phyloP scores from a whole-genome alignment of 2,888 invertebrate genomes.

The Metallyticus violacea region DNA sequence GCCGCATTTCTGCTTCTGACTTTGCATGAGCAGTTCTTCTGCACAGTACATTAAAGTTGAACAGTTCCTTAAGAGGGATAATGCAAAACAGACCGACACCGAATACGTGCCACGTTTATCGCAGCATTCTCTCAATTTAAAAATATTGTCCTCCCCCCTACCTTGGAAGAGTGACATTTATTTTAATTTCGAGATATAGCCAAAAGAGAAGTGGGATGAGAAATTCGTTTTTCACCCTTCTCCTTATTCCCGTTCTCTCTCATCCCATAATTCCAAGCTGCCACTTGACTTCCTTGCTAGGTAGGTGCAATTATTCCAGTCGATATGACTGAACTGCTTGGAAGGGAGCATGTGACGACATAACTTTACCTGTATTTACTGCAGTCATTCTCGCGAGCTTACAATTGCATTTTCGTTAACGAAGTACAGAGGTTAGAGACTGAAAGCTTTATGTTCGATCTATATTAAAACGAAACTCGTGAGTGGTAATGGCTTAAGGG shows the following conservation, averaged over 20 bases:
- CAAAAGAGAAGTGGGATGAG: no score
- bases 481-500: neutral
- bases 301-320: neutral
- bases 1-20: neutral
- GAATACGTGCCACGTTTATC: neutral
- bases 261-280: conserved; percentile 1
- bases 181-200: neutral
- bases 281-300: neutral
- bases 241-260: no score
- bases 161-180: neutral
- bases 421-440: neutral
- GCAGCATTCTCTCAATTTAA: neutral
- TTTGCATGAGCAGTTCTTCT: neutral
- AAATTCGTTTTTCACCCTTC: neutral
- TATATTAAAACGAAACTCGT: neutral
- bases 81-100: neutral
- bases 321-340: neutral
- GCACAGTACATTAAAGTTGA: neutral
- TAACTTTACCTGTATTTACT: conserved; percentile 9
- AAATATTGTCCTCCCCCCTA: neutral
- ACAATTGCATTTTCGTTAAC: conserved; percentile 4
- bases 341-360: neutral
- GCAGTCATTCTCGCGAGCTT: neutral
- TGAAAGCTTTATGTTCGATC: conserved; percentile 1
- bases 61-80: neutral